These are phyloP conservation scores for Hephaestus fuliginosus DNA, from an alignment of 2,797 vertebrate genomes.

Conservation along the genomic window DNA sequence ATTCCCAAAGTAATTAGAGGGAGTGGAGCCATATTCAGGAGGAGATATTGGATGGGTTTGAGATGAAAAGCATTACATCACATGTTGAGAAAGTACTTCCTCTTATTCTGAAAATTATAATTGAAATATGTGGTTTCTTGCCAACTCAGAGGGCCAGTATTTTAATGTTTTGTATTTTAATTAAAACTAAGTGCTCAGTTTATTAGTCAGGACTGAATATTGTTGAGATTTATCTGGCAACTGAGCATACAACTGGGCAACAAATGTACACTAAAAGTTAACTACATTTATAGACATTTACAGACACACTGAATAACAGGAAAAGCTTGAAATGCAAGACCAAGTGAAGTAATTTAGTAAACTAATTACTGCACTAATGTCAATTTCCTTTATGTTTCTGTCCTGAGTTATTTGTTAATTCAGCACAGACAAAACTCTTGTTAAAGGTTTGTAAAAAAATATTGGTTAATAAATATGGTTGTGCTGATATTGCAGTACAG, in stretches of 20 bases:
- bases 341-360: background rate
- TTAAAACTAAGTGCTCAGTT: conserved; percentile 30
- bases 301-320: background rate
- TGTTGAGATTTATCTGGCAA: conserved; percentile 8
- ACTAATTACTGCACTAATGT: background rate
- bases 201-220: conserved; percentile 22
- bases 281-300: background rate
- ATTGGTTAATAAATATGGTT: background rate
- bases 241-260: conserved; percentile 3
- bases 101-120: conserved; percentile 20
- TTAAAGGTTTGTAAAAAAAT: background rate
- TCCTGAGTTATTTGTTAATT: background rate
- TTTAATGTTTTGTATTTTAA: conserved; percentile 20
- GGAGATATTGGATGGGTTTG: background rate
- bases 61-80: conserved; percentile 41
- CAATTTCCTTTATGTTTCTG: background rate
- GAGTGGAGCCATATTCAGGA: background rate
- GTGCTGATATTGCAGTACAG: background rate
- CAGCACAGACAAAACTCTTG: background rate
- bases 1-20: conserved; percentile 35
- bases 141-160: conserved; percentile 26
- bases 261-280: background rate
- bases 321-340: background rate
- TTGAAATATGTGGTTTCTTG: conserved; percentile 9
- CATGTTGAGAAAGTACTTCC: background rate